Evolutionary conservation across 2,797 vertebrate genomes (phyloP), one percentile per base, ranked within the genome.

Genomic region (Poecilia velifera): DNA sequence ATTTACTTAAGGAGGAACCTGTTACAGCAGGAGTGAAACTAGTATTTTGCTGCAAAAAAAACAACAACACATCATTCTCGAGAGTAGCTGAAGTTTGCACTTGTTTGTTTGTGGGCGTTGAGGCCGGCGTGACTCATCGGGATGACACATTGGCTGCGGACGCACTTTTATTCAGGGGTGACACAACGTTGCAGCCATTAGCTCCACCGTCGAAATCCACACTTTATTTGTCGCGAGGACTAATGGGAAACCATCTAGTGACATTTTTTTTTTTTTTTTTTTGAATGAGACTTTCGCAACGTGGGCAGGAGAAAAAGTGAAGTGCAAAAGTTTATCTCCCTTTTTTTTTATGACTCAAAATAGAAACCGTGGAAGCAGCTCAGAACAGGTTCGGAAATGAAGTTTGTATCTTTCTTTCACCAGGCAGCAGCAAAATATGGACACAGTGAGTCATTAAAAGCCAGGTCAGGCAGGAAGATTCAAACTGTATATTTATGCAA

Each of bases 101-200:
- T 81, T 55, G 39, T 22, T 81, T 82, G 79, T 82, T 84, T 80
- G 88, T 89, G 84, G 90, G 90, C 25, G 84, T 77, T 4, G 77
- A 72, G 43, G 68, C 83, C 1, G 77, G 77, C n/a, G 84, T 91
- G 91, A 93, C 77, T 93, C 89, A 91, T 81, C 84, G 4, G 80
- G 71, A 72, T 78, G 85, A 84, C 88, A 88, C 86, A 79, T 76
- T 71, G 49, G 74, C 87, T 84, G 84, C 74, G 89, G 34, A 68
- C 75, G 53, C 55, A 57, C 20, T 59, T 49, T 36, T 36, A 76
- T 75, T 82, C 72, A 71, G 3, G 25, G 78, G 68, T 68, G 86
- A 73, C 39, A 73, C 62, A 47, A 47, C 28, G 47, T 57, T 76
- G 78, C 49, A 74, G 76, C 53, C 34, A 70, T 64, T 43, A 8